Percentiles rank a stretch among this genome's conserved stretches.
Conservation (phyloP, 2,113 vertebrate species). For the Notothenia coriiceps region DNA sequence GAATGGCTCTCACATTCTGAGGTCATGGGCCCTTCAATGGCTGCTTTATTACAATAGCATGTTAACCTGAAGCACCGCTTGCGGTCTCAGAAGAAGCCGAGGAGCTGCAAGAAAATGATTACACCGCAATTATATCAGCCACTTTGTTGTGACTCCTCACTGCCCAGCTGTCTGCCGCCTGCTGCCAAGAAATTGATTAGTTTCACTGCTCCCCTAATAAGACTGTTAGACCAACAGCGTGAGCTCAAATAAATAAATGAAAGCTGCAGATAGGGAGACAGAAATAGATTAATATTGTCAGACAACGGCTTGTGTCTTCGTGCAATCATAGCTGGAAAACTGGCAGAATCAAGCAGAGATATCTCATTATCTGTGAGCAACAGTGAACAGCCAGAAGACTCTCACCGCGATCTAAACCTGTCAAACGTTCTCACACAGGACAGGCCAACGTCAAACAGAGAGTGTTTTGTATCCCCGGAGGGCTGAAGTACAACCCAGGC, state of each 20-base stretch:
- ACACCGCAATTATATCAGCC: constrained; percentile 51
- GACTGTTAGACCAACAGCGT: constrained; percentile 52
- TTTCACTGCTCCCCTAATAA: constrained; percentile 57
- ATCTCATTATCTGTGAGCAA: constrained; percentile 43
- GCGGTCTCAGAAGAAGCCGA: constrained; percentile 7
- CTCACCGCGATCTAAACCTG: constrained; percentile 33
- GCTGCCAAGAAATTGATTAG: constrained; percentile 64
- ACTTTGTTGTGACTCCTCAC: constrained; percentile 42
- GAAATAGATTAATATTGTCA: constrained; percentile 60
- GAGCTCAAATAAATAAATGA: constrained; percentile 57
- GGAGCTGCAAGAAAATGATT: constrained; percentile 63
- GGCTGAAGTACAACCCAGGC: constrained; percentile 48
- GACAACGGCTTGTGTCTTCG: constrained; percentile 22
- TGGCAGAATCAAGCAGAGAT: constrained; percentile 10
- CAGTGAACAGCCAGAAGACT: constrained; percentile 31
- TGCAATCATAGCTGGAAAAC: constrained; percentile 30
- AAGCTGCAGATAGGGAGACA: constrained; percentile 42
- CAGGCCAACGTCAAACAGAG: constrained; percentile 63
- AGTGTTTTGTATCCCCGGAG: constrained; percentile 50
- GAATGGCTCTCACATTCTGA: constrained; percentile 24
- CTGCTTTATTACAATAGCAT: constrained; percentile 43
- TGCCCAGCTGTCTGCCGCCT: constrained; percentile 56
- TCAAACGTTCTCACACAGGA: constrained; percentile 53
- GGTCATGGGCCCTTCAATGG: constrained; percentile 40
- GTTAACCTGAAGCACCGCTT: constrained; percentile 47